Base-by-base conservation (phyloP, 2,113 vertebrate species). In the Colistium nudipinnis region DNA sequence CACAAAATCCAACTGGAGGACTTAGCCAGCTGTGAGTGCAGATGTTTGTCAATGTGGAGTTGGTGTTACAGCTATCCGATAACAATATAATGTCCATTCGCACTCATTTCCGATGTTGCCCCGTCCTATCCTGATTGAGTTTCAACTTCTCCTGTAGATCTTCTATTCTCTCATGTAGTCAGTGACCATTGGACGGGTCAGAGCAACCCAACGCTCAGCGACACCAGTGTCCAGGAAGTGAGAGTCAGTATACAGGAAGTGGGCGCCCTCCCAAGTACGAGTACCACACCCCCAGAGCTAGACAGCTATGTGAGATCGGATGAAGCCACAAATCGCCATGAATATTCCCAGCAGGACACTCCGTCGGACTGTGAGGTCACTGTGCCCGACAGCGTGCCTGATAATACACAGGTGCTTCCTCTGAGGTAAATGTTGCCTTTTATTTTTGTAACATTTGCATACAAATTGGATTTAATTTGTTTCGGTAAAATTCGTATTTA, bases 121-220 rank as follows among this genome's bases (percentile, higher is more conserved):
- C 16, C 39, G 44, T 39, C 77, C 78, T 71, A 33, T 77, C 84
- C 89, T 92, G 82, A 93, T 91, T 28, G 70, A 71, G 74, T 89
- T 90, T 88, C 79, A 81, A 88, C 88, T 91, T 92, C 85, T 89
- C 82, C 91, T 91, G 86, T 89, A 93, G 92, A 92, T 90, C 91
- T 93, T 84, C 87, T 92, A 67, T 72, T 87, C 74, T 91, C 89
- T 88, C 90, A 93, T 85, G 90, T 92, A 93, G 95, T 95, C 91
- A 94, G 92, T 1, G 94, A 95, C 86, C 92, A 94, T 80, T 94
- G 93, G 94, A 87, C 87, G 0, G 93, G 88, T 83, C 91, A 94
- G 85, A 90, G 81, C 70, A 93, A 91, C 62, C 80, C 86, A 7
- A 48, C 78, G 9, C 16, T 59, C 0, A 85, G 47, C 0, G 90